Conservation (phyloP, 2,113 vertebrate genomes). For the Charina bottae region DNA sequence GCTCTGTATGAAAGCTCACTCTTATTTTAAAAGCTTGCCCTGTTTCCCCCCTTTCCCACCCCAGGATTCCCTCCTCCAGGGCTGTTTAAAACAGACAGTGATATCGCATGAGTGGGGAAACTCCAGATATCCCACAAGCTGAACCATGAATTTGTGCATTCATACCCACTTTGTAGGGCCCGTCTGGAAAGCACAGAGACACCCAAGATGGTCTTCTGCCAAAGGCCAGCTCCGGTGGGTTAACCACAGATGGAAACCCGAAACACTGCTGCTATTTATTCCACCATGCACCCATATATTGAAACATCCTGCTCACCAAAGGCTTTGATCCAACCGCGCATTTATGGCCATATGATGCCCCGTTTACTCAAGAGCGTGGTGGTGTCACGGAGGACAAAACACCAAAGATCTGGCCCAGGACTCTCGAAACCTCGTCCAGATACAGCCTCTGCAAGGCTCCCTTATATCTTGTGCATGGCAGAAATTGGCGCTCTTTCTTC, state of each 20-base stretch:
- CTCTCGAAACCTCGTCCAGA: neutral
- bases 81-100: rapidly evolving
- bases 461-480: neutral
- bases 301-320: neutral
- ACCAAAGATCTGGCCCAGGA: neutral
- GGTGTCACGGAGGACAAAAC: neutral
- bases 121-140: neutral
- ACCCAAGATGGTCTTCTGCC: neutral
- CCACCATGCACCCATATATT: neutral
- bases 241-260: neutral
- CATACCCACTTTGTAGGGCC: neutral
- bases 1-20: neutral
- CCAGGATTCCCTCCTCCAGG: neutral
- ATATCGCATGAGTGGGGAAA: rapidly evolving
- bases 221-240: neutral
- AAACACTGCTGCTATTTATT: constrained; percentile 24
- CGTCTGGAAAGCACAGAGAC: constrained; percentile 19
- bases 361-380: neutral
- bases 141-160: neutral
- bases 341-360: neutral
- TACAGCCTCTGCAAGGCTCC: neutral
- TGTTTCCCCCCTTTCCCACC: rapidly evolving
- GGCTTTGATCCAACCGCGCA: neutral
- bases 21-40: neutral
- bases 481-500: neutral